These are phyloP conservation scores for Apotomis capreana DNA, from an alignment of 2,888 invertebrate species.

Conservation along the genomic window DNA sequence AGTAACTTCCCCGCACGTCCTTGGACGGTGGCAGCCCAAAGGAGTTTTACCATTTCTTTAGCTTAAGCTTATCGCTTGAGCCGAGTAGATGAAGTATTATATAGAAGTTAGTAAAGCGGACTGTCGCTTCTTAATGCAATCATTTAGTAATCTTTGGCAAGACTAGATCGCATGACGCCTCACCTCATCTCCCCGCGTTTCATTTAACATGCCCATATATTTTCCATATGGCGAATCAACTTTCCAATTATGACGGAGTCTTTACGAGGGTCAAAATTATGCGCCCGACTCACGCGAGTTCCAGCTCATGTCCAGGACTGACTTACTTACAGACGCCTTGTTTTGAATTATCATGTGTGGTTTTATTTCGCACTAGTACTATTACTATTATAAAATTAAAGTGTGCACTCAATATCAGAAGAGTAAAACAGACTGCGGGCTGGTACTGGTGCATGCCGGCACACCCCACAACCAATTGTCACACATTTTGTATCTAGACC, in stretches of 20 bases:
- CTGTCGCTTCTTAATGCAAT: constrained; percentile 1
- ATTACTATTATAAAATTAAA: too few relatives aligned
- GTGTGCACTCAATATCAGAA: neutral
- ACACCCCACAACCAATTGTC: too few relatives aligned
- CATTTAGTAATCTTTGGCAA: constrained; percentile 1
- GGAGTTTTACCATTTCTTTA: too few relatives aligned
- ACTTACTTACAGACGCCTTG: constrained; percentile 27
- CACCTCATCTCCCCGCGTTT: constrained; percentile 20
- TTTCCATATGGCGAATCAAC: constrained; percentile 39
- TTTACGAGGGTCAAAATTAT: constrained; percentile 37
- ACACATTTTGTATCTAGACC: too few relatives aligned
- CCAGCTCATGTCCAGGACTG: constrained; percentile 34
- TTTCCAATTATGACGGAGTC: constrained; percentile 40
- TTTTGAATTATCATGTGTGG: constrained; percentile 9
- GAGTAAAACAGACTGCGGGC: neutral
- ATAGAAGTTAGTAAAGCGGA: neutral
- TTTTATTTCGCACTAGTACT: neutral
- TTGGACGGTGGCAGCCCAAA: too few relatives aligned
- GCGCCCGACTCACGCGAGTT: constrained; percentile 37
- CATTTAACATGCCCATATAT: constrained; percentile 36
- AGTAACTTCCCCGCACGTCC: too few relatives aligned
- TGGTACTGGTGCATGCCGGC: too few relatives aligned
- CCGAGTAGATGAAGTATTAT: too few relatives aligned
- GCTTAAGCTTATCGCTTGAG: too few relatives aligned
- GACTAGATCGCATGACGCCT: constrained; percentile 19